Percentiles rank a stretch among this genome's conserved stretches.
Conservation (phyloP, 2,113 vertebrate species). For the Psittacula cyanocephala region DNA sequence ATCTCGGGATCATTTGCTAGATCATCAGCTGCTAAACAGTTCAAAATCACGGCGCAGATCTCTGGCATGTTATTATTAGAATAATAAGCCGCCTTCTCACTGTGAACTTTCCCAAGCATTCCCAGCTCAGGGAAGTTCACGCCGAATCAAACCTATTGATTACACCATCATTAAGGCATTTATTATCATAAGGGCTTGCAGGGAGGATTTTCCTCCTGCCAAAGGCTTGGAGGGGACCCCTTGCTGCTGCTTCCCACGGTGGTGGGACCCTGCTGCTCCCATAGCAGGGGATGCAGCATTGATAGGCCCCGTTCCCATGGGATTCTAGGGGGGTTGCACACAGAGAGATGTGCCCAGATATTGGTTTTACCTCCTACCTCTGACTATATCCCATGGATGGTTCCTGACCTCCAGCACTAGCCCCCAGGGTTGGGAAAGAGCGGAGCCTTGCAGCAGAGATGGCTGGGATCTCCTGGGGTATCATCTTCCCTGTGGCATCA, state of each 20-base stretch:
- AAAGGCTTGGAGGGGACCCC: not conserved
- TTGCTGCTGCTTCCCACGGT: rapidly evolving
- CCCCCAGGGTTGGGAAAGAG: not conserved
- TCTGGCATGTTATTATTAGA: not conserved
- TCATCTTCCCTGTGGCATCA: rapidly evolving
- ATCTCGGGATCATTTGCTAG: not conserved
- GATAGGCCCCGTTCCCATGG: not conserved
- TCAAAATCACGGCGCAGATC: not conserved
- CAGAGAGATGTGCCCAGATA: not conserved
- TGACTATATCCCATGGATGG: not conserved
- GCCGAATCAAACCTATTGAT: not conserved
- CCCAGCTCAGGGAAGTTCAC: not conserved
- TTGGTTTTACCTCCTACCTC: not conserved
- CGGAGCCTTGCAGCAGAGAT: not conserved
- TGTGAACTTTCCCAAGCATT: not conserved
- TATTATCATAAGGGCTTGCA: not conserved
- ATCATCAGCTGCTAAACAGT: not conserved
- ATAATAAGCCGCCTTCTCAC: not conserved
- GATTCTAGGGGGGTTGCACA: not conserved
- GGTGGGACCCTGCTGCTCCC: not conserved
- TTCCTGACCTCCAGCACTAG: not conserved
- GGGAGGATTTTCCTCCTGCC: not conserved
- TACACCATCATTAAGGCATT: not conserved
- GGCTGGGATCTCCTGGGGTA: not conserved
- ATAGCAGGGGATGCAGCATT: too few species aligned